Evolutionary conservation across 2,888 invertebrate species (phyloP), one percentile per base, ranked within the genome.

Genomic region (Axea sp.): DNA sequence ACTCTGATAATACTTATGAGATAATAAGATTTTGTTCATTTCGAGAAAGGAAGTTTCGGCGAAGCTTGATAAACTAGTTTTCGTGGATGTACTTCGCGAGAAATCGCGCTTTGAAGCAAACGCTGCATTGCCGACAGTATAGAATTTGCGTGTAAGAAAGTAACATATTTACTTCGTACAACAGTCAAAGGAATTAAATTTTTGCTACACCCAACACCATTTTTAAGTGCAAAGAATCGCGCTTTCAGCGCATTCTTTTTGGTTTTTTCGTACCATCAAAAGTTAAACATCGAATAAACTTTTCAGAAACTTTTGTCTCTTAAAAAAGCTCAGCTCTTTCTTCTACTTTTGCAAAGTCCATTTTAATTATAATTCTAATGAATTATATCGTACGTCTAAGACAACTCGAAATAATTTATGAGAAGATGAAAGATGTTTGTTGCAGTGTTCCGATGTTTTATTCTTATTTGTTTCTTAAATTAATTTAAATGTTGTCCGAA

Each of bases 111-210:
- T 67, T 67, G 49, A 65, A 22, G 30, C 9, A 30, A 28, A 35
- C 28, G 28, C 35, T 4, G 55, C 28, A 9, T 15, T 37, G 67
- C 53, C 30, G 19, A 53, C 65, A 45, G 35, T 9, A 26, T 19
- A 15, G 19, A 57, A 49, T 49, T 67, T 53, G 47, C 41, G 37
- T 41, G 57, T 26, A 35, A 49, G 47, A 47, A 49, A 67, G 31
- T 57, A 67, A 67, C 47, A 39, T 49, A 37, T 67, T 67, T 67
- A 65, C 55, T 47, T 49, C 30, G 30, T 11, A 22, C 28, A 53
- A 53, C 35, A 47, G 65, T 55, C 55, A 55, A 55, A 67, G 55
- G 47, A 57, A 55, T 57, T 55, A 57, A 49, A 49, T 39, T 39
- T 49, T 49, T 47, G 19, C 62, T 31, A 15, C 31, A 41, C 39